Conservation (phyloP, 2,888 invertebrate species). For the Gerris lacustris region DNA sequence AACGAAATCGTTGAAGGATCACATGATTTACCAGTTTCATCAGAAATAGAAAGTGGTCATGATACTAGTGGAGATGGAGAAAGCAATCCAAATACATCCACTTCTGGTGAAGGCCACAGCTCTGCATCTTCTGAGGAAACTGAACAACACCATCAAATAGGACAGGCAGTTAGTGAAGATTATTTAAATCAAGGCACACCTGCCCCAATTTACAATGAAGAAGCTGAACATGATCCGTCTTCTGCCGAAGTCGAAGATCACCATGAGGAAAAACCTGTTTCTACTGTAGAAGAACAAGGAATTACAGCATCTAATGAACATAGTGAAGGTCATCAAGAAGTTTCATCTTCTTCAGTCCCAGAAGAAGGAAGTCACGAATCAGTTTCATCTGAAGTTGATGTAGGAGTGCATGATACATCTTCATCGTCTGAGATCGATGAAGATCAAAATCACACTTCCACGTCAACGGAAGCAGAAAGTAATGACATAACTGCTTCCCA, state of each 20-base stretch:
- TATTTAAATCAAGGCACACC: too few species aligned
- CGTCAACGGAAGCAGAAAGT: background rate
- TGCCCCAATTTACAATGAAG: background rate
- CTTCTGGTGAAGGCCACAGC: background rate
- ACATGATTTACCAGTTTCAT: background rate
- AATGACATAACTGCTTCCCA: conserved; percentile 6
- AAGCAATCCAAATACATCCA: background rate
- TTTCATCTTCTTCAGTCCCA: too few species aligned
- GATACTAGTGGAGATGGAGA: background rate
- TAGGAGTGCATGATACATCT: background rate
- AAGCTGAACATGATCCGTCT: background rate
- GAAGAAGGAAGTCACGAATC: background rate
- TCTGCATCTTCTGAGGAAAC: background rate
- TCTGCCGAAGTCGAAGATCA: background rate
- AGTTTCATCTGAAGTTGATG: background rate
- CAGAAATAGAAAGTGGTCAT: background rate
- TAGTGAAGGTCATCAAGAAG: too few species aligned
- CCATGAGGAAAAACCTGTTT: too few species aligned
- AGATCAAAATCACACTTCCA: too few species aligned
- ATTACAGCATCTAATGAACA: too few species aligned
- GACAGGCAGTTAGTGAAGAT: too few species aligned
- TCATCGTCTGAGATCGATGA: too few species aligned
- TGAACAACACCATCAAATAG: too few species aligned
- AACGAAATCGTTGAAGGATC: background rate
- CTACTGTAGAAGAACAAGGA: too few species aligned